A percentile compares a stretch with the other conserved stretches of the same genome.
These are phyloP conservation scores for Lithophane ornitopus DNA, from an alignment of 2,888 invertebrate genomes.

Conservation along the genomic window DNA sequence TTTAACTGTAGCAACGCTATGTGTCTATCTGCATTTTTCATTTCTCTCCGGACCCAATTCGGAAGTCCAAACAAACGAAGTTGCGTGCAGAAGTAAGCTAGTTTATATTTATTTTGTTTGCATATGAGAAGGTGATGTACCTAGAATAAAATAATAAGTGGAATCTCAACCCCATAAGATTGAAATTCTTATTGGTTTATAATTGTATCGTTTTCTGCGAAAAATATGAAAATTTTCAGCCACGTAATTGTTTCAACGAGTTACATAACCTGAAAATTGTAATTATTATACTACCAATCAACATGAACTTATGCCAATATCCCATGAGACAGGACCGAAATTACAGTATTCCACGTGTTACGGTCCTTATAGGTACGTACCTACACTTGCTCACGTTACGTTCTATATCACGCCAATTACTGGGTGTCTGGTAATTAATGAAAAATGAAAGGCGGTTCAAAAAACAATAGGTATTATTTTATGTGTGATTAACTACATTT, in stretches of 20 bases:
- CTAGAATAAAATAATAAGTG: too few species aligned
- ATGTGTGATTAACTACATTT: too few species aligned
- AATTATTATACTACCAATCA: not conserved
- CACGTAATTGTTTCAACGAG: not conserved
- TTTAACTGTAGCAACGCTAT: too few species aligned
- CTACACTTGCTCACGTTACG: not conserved
- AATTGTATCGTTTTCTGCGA: not conserved
- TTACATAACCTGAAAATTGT: not conserved
- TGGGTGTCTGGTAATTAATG: not conserved
- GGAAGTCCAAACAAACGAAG: too few species aligned
- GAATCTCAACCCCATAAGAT: too few species aligned
- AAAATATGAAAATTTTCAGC: not conserved
- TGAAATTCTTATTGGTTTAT: not conserved
- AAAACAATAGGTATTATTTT: too few species aligned
- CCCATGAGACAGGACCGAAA: not conserved
- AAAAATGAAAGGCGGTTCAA: too few species aligned
- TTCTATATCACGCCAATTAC: not conserved
- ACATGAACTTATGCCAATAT: not conserved
- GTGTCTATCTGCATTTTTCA: too few species aligned
- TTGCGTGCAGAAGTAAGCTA: too few species aligned
- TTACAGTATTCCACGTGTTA: not conserved
- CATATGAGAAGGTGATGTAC: too few species aligned
- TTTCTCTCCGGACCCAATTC: too few species aligned
- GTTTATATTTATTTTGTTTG: too few species aligned
- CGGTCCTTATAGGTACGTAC: not conserved